phyloP scores from a whole-genome alignment of 2,797 vertebrate genomes.

The Tauraco hartlaubi region DNA sequence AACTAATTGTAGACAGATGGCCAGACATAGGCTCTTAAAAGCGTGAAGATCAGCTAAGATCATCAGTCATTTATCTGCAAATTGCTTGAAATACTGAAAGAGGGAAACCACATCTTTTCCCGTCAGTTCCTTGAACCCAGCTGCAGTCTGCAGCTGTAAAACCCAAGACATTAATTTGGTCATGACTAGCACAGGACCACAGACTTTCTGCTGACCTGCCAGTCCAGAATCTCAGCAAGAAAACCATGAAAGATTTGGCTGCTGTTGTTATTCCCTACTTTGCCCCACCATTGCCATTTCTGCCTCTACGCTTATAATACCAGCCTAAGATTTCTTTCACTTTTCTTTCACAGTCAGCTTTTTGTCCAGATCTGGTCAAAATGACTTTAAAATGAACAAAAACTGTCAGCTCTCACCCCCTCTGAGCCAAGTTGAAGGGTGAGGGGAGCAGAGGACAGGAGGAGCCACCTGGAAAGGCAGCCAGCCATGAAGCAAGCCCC shows the following conservation, averaged over 20 bases:
- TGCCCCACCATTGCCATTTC: neutral
- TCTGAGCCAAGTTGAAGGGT: neutral
- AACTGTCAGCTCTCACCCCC: neutral
- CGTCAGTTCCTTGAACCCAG: neutral
- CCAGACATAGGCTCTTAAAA: neutral
- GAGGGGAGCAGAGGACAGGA: neutral
- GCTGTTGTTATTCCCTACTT: neutral
- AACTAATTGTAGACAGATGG: constrained; percentile 32
- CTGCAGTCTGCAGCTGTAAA: neutral
- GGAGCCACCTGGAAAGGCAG: neutral
- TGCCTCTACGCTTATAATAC: neutral
- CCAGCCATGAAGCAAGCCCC: neutral
- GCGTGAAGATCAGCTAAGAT: constrained; percentile 26
- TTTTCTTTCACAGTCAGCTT: neutral
- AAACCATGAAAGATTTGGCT: neutral
- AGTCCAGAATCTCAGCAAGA: neutral
- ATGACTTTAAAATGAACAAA: neutral
- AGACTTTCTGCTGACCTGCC: neutral
- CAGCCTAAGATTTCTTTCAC: neutral
- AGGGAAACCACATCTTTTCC: neutral
- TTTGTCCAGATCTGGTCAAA: neutral
- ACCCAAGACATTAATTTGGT: fast-evolving
- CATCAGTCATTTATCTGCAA: neutral
- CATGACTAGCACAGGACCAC: neutral
- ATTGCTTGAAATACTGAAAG: neutral